Percentiles rank a stretch among this genome's conserved stretches.
These are phyloP conservation scores for Cetonia aurata DNA, from an alignment of 2,888 invertebrate genomes.

Conservation along the genomic window DNA sequence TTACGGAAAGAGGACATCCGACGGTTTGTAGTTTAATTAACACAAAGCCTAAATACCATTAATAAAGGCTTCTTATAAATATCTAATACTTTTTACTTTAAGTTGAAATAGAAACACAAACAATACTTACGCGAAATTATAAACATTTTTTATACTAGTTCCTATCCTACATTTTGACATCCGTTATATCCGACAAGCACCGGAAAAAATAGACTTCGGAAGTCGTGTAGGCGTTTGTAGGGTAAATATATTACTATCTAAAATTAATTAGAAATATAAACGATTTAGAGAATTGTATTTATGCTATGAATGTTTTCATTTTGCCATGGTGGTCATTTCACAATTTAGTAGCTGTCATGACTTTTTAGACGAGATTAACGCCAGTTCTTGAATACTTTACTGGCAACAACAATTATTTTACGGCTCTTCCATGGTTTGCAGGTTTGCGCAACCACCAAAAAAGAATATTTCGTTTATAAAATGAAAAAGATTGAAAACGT, in stretches of 20 bases:
- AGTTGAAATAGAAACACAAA: constrained; percentile 28
- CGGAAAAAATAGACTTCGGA: constrained; percentile 30
- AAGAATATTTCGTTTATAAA: no score
- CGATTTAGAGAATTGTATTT: constrained; percentile 23
- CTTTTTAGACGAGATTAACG: no score
- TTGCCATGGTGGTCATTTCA: no score
- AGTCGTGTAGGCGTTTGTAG: constrained; percentile 23
- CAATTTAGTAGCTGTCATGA: no score
- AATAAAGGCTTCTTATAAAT: constrained; percentile 13
- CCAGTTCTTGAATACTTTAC: no score
- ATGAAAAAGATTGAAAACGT: no score
- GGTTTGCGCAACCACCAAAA: no score
- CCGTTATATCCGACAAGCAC: constrained; percentile 22
- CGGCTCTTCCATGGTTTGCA: no score
- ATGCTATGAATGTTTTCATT: not conserved
- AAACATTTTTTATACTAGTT: constrained; percentile 35
- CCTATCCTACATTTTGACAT: constrained; percentile 27
- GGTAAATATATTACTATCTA: constrained; percentile 31
- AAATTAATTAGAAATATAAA: constrained; percentile 36
- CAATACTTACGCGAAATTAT: constrained; percentile 17
- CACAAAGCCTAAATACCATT: constrained; percentile 11
- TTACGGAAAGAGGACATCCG: constrained; percentile 20
- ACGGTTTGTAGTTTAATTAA: constrained; percentile 25
- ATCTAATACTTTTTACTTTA: constrained; percentile 4
- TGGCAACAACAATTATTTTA: no score